Evolutionary conservation across 2,888 invertebrate genomes (phyloP).

Genomic region (Busseola fusca): DNA sequence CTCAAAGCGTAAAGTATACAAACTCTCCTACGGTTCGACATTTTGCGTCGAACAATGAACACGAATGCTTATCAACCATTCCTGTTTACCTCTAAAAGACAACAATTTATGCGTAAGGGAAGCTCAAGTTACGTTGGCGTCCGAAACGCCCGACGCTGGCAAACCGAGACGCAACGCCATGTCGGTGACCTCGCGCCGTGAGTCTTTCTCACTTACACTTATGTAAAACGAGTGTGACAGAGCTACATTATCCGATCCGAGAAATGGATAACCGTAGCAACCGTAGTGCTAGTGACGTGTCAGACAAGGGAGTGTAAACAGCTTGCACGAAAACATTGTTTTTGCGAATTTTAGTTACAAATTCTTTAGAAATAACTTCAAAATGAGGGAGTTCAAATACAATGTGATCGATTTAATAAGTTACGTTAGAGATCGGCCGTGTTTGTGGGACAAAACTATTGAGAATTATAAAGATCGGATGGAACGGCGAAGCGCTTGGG

Average conservation of each 20-base stretch:
- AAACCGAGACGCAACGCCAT: conserved; percentile 65
- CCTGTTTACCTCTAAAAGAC: conserved; percentile 23
- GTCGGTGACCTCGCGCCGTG: conserved; percentile 75
- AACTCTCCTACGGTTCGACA: conserved; percentile 54
- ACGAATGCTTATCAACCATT: conserved; percentile 36
- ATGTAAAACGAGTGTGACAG: conserved; percentile 60
- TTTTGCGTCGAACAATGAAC: conserved; percentile 47
- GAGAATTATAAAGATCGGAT: conserved; percentile 82
- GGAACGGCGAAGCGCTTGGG: conserved; percentile 81
- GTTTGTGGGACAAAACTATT: conserved; percentile 82
- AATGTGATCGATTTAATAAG: conserved; percentile 76
- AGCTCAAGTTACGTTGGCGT: conserved; percentile 64
- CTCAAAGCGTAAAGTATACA: conserved; percentile 52
- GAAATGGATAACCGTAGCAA: conserved; percentile 61
- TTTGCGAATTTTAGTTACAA: conserved; percentile 28
- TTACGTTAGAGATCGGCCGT: conserved; percentile 75
- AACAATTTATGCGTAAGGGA: conserved; percentile 2
- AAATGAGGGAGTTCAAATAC: conserved; percentile 81
- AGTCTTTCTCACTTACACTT: conserved; percentile 63
- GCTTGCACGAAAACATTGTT: conserved; percentile 50
- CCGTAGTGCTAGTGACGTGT: conserved; percentile 76
- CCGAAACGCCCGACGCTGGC: conserved; percentile 40
- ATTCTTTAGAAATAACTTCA: conserved; percentile 41
- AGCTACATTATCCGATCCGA: conserved; percentile 74
- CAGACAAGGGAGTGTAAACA: conserved; percentile 72